phyloP scores from a whole-genome alignment of 2,888 invertebrate genomes.

The Drosophila picticornis region DNA sequence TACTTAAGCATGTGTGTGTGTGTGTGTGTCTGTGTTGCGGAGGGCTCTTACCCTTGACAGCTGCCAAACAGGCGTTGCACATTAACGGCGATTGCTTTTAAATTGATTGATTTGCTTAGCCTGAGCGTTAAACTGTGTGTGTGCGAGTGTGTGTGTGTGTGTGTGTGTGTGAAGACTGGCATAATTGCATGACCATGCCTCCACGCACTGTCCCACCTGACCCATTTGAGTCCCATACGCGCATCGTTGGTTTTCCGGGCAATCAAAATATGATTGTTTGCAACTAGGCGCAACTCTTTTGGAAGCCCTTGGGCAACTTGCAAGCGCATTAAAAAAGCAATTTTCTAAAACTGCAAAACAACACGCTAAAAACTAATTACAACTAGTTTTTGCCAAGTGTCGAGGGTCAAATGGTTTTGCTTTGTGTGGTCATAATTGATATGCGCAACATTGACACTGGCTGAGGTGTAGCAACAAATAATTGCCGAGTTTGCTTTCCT shows the following conservation, averaged over 20 bases:
- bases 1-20: conserved; percentile 10
- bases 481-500: not conserved
- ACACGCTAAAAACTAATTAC: conserved; percentile 77
- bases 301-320: conserved; percentile 44
- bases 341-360: conserved; percentile 67
- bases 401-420: conserved; percentile 2
- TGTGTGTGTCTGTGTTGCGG: conserved; percentile 10
- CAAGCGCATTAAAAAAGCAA: conserved; percentile 72
- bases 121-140: conserved; percentile 39
- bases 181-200: conserved; percentile 61
- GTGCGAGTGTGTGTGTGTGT: conserved; percentile 15
- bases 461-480: not conserved
- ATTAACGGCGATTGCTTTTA: conserved; percentile 79
- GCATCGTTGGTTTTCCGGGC: conserved; percentile 53
- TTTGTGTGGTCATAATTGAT: not conserved
- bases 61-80: conserved; percentile 77
- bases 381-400: conserved; percentile 26
- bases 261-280: conserved; percentile 79
- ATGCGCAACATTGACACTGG: not conserved
- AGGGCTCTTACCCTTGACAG: conserved; percentile 61
- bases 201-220: not conserved
- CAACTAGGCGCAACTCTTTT: conserved; percentile 72
- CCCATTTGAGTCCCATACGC: not conserved
- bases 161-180: conserved; percentile 46
- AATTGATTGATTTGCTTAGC: conserved; percentile 76